phyloP scores from a whole-genome alignment of 2,888 invertebrate species.

The Papilio demoleus region DNA sequence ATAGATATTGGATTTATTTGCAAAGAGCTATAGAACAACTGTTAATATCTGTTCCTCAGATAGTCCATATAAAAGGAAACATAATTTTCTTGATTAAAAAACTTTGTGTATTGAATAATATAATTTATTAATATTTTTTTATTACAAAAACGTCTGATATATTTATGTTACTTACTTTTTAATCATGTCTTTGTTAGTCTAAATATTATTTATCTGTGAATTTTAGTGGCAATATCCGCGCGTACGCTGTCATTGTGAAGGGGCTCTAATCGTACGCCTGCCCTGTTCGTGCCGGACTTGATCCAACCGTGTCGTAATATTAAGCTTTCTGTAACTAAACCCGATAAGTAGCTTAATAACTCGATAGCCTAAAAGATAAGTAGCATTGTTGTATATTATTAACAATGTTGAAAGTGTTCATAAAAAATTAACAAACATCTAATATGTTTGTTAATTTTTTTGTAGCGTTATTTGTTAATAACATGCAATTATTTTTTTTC shows the following conservation, averaged over 20 bases:
- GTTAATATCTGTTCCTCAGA: neutral
- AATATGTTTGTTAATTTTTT: too few species aligned
- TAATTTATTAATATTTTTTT: too few species aligned
- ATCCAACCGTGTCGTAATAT: slow-evolving; percentile 29
- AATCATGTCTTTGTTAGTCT: too few species aligned
- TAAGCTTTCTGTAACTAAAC: slow-evolving; percentile 35
- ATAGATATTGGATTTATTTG: neutral
- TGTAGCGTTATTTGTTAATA: neutral
- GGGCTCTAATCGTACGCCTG: neutral
- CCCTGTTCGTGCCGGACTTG: slow-evolving; percentile 21
- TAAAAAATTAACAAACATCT: neutral
- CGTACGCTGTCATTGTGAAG: slow-evolving; percentile 14
- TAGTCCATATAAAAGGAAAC: neutral
- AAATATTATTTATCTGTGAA: neutral
- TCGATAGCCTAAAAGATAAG: slow-evolving; percentile 17
- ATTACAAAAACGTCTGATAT: too few species aligned
- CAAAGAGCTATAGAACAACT: neutral
- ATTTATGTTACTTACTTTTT: too few species aligned
- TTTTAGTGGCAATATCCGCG: neutral
- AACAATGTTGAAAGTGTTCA: neutral
- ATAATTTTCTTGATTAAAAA: too few species aligned
- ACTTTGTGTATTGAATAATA: too few species aligned
- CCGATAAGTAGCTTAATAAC: slow-evolving; percentile 26
- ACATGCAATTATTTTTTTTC: neutral
- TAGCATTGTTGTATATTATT: slow-evolving; percentile 6